Evolutionary conservation across 2,888 invertebrate species (phyloP), one percentile per base, ranked within the genome.

Genomic region (Drosophila mayaguana): DNA sequence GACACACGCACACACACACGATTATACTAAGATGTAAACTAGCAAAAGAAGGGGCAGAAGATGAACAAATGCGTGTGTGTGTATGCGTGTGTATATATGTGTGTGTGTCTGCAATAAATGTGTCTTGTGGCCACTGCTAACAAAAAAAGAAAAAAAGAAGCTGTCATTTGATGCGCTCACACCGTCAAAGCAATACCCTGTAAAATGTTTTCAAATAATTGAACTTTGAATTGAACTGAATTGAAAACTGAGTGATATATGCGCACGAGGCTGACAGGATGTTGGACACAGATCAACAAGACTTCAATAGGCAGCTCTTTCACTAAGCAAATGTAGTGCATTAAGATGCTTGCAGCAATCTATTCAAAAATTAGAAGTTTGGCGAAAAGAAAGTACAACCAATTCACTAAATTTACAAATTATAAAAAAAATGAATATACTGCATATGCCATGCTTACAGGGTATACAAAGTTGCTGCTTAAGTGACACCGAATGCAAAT

Each of bases 401-500:
- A 14, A 14, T 46, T 3, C 25, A 48, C 28, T n/a, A n/a, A 2
- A 48, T 28, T 32, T 32, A n/a, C n/a, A n/a, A n/a, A n/a, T n/a
- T n/a, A n/a, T n/a, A n/a, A n/a, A n/a, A n/a, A n/a, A n/a, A n/a
- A n/a, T n/a, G n/a, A n/a, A n/a, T n/a, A n/a, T n/a, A n/a, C n/a
- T n/a, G 38, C 18, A 42, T 32, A 43, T 12, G 20, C 1, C 18
- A 5, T 8, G 18, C 20, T 11, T 16, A 38, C 7, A 56, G 56
- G 56, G 56, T 43, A 56, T 56, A 11, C 16, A 43, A 34, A 56
- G 78, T 80, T 82, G 70, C 80, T 74, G 88, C 85, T 85, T 85
- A 85, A 85, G 88, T 85, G 85, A 88, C 89, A 85, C 89, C 82
- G 87, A 85, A 85, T 85, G 89, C 89, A 89, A 85, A 85, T 89